Evolutionary conservation across 1,140 invertebrate species (phyloP).

Genomic region (Epicauta chinensis): DNA sequence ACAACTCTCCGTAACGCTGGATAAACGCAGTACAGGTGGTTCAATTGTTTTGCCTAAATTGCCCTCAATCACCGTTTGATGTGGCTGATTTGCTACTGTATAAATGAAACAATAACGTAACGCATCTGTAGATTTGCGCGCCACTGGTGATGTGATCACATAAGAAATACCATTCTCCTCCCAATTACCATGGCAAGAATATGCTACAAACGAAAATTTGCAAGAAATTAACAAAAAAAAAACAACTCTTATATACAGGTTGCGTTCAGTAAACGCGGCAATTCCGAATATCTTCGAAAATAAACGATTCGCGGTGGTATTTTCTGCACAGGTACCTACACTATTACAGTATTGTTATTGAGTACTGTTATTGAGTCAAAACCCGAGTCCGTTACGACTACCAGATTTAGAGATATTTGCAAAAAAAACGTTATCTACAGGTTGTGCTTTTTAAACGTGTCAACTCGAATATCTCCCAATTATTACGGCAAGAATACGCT

Average conservation of each 20-base stretch:
- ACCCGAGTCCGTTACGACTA: no score
- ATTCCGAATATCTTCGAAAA: neutral
- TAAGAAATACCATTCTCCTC: conserved; percentile 59
- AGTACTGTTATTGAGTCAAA: no score
- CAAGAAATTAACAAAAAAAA: neutral
- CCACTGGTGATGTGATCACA: conserved; percentile 52
- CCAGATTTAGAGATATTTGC: no score
- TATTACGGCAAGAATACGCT: conserved; percentile 62
- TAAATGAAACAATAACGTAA: conserved; percentile 50
- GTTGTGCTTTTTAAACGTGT: no score
- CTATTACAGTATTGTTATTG: no score
- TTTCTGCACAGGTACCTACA: no score
- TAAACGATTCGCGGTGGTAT: no score
- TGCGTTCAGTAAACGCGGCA: no score
- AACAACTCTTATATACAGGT: no score
- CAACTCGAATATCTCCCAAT: no score
- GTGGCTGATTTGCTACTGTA: conserved; percentile 32
- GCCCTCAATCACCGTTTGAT: conserved; percentile 26
- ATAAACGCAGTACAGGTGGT: conserved; percentile 39
- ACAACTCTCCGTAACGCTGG: conserved; percentile 45
- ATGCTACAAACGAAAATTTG: conserved; percentile 50
- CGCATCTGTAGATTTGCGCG: conserved; percentile 41
- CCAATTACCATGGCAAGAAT: conserved; percentile 62
- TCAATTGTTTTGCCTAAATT: conserved; percentile 29
- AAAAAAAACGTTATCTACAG: no score